These are phyloP conservation scores for Drosophila seclusa DNA, from an alignment of 2,888 invertebrate genomes.

Conservation along the genomic window DNA sequence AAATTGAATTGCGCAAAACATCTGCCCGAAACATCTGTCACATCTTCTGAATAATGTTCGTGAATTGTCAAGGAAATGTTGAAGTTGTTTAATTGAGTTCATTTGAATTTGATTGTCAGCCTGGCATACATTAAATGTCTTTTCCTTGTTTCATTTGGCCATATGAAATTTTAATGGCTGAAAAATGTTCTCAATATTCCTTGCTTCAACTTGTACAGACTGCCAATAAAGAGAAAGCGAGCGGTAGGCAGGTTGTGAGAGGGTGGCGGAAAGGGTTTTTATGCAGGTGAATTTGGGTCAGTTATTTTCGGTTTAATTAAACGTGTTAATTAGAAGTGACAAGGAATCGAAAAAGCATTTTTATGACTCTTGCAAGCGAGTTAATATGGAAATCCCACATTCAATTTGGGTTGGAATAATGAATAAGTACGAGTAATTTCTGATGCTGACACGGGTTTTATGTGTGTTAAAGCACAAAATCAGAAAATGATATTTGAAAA, in stretches of 20 bases:
- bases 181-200: conserved; percentile 51
- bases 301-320: conserved; percentile 14
- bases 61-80: conserved; percentile 29
- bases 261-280: background rate
- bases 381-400: conserved; percentile 1
- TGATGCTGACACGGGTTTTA: background rate
- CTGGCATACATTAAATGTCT: conserved; percentile 57
- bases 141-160: conserved; percentile 64
- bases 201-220: background rate
- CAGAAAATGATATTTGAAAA: background rate
- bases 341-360: conserved; percentile 45
- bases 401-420: conserved; percentile 1
- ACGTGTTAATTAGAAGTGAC: conserved; percentile 53
- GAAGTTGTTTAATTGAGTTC: conserved; percentile 65
- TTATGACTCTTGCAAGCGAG: conserved; percentile 8
- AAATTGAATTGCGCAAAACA: background rate
- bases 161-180: conserved; percentile 64
- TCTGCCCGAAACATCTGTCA: background rate
- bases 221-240: background rate
- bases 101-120: conserved; percentile 64
- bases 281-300: conserved; percentile 44
- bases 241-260: accelerated
- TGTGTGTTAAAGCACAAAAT: background rate
- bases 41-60: background rate
- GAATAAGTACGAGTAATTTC: background rate